phyloP scores from a whole-genome alignment of 2,113 vertebrate genomes.

The Ptyas mucosa region DNA sequence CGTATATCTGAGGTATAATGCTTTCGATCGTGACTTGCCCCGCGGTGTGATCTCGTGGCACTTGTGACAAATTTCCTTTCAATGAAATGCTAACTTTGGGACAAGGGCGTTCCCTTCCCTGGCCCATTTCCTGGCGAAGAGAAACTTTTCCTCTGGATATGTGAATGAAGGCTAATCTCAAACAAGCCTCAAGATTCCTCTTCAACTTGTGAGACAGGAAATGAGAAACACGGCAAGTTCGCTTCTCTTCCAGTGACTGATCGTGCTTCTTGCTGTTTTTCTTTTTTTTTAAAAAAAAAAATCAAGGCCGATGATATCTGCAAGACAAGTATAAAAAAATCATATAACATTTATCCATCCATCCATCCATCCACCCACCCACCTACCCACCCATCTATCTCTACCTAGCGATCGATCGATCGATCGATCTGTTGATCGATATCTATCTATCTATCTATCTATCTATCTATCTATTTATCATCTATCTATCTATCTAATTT shows the following conservation, averaged over 20 bases:
- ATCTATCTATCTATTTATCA: too few species aligned
- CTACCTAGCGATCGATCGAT: too few species aligned
- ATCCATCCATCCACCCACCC: too few species aligned
- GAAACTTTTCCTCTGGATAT: slow-evolving; percentile 58
- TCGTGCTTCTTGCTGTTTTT: neutral
- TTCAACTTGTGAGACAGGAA: slow-evolving; percentile 24
- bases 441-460: too few species aligned
- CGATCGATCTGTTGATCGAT: too few species aligned
- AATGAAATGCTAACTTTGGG: slow-evolving; percentile 79
- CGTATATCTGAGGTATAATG: slow-evolving; percentile 41
- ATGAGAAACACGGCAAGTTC: slow-evolving; percentile 29
- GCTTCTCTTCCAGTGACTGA: neutral
- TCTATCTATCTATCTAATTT: too few species aligned
- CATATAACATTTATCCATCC: neutral
- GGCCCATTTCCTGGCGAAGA: slow-evolving; percentile 37
- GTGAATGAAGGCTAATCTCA: slow-evolving; percentile 53
- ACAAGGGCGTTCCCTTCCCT: slow-evolving; percentile 55
- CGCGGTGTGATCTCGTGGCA: slow-evolving; percentile 49
- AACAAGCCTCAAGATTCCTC: slow-evolving; percentile 68
- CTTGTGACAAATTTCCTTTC: slow-evolving; percentile 54
- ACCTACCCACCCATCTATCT: too few species aligned
- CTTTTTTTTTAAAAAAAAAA: slow-evolving; percentile 21
- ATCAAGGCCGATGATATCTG: slow-evolving; percentile 96
- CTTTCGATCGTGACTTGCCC: neutral
- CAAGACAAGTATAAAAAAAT: slow-evolving; percentile 43